Percentiles rank a stretch among this genome's conserved stretches.
Evolutionary conservation across 2,888 invertebrate species (phyloP).

Genomic region (Serripes groenlandicus): DNA sequence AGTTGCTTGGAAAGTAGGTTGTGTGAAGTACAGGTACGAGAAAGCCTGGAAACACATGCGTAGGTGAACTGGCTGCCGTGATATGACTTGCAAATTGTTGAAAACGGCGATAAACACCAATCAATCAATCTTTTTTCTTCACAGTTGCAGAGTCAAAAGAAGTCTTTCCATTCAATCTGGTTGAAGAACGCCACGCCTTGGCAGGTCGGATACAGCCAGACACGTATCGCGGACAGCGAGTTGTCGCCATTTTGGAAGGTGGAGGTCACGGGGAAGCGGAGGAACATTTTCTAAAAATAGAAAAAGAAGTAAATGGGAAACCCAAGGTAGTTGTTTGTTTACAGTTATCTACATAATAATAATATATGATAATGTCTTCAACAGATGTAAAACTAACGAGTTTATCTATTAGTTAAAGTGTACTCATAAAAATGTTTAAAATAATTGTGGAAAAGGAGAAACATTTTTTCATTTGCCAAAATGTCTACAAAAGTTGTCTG

Average conservation of each 20-base stretch:
- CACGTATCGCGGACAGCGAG: slow-evolving; percentile 37
- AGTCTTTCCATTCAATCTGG: slow-evolving; percentile 22
- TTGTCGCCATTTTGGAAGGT: slow-evolving; percentile 32
- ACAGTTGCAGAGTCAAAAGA: slow-evolving; percentile 23
- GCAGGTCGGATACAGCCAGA: slow-evolving; percentile 32
- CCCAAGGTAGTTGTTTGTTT: background rate
- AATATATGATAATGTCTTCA: too few species aligned
- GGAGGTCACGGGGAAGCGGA: slow-evolving; percentile 7
- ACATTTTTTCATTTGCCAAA: too few species aligned
- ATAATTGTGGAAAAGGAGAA: too few species aligned
- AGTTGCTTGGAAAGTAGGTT: background rate
- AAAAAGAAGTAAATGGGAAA: background rate
- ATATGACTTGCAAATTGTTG: background rate
- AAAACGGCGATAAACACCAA: background rate
- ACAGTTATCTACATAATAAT: background rate
- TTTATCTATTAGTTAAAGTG: too few species aligned
- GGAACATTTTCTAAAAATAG: slow-evolving; percentile 19
- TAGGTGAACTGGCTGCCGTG: background rate
- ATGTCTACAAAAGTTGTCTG: too few species aligned
- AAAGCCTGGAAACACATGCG: background rate
- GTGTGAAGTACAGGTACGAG: background rate
- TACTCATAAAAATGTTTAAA: too few species aligned
- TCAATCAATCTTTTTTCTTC: background rate
- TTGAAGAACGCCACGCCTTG: slow-evolving; percentile 30
- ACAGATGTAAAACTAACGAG: too few species aligned